These are phyloP conservation scores for Hirtodrosophila trivittata DNA, from an alignment of 2,888 invertebrate species.

Conservation along the genomic window DNA sequence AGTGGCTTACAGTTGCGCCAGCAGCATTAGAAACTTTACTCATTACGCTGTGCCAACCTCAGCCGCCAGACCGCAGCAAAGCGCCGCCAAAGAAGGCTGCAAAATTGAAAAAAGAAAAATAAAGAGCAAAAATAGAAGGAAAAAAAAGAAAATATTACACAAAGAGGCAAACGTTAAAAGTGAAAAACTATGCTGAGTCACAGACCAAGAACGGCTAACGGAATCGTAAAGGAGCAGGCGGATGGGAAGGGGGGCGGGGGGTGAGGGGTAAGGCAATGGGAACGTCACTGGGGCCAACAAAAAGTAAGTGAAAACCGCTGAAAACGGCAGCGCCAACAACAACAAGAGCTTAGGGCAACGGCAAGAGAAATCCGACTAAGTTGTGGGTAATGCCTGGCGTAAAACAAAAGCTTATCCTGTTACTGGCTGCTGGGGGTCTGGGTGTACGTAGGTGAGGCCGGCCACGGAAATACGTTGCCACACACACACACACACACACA, in stretches of 20 bases:
- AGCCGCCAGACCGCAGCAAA: slow-evolving; percentile 71
- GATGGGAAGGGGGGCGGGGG: neutral
- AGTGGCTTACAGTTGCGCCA: slow-evolving; percentile 68
- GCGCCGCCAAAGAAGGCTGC: slow-evolving; percentile 34
- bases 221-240: neutral
- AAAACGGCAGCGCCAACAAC: slow-evolving; percentile 53
- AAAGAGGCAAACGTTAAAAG: slow-evolving; percentile 62
- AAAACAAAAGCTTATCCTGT: slow-evolving; percentile 79
- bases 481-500: slow-evolving; percentile 19
- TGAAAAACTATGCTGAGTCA: slow-evolving; percentile 77
- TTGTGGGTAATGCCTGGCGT: slow-evolving; percentile 79
- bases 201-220: slow-evolving; percentile 37
- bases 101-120: slow-evolving; percentile 36
- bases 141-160: slow-evolving; percentile 10
- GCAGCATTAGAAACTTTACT: slow-evolving; percentile 79
- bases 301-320: slow-evolving; percentile 68
- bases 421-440: slow-evolving; percentile 50
- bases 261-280: slow-evolving; percentile 2
- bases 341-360: slow-evolving; percentile 1
- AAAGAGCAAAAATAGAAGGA: slow-evolving; percentile 12
- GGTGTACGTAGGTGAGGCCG: slow-evolving; percentile 27
- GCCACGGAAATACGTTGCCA: slow-evolving; percentile 73
- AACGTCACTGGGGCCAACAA: slow-evolving; percentile 31
- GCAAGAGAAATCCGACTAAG: slow-evolving; percentile 68
- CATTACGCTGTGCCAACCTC: slow-evolving; percentile 73